Base-by-base conservation (phyloP, 2,888 invertebrate genomes). In the Furcula furcula region DNA sequence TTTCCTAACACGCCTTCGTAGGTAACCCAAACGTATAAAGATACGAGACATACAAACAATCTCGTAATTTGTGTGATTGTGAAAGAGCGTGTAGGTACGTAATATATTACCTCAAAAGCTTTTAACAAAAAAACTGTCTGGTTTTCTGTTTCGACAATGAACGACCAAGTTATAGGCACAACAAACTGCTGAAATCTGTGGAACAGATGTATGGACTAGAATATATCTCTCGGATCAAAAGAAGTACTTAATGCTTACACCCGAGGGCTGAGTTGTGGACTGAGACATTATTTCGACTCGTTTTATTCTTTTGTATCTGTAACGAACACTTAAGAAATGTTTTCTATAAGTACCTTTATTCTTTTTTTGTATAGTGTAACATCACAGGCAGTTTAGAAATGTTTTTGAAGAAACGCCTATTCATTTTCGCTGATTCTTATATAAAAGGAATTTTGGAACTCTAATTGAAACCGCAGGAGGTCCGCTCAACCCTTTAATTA, bases 151-250 rank as follows among this genome's bases (percentile, higher is more conserved):
- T 2, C 13, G 9, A 27, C 27, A 15, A 27, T 15, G 10, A 9
- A 7, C 7, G 7, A 7, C 11, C 23, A 7, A 12, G 7, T 2
- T n/a, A n/a, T n/a, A n/a, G n/a, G n/a, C 4, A 23, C 23, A 12
- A 10, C 10, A 6, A 7, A 12, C 12, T 13, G 7, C 7, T 9
- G 9, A n/a, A 6, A 7, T 7, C 12, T 13, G 7, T 11, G 4
- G 9, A n/a, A 6, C 15, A 27, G 7, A 7, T 13, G 10, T 15
- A 15, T 13, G 13, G 14, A 26, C 26, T 14, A 6, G 6, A 27
- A 27, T 27, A 27, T 15, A 27, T 27, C 27, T 9, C 27, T 9
- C 15, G 15, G 27, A 27, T 9, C 10, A 14, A 27, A 27, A 26
- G 9, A 27, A 26, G 3, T 26, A 26, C 26, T 22, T 22, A 14